A percentile compares a stretch with the other conserved stretches of the same genome.
Conservation (phyloP, 2,797 vertebrate species). For the Sus cebifrons region DNA sequence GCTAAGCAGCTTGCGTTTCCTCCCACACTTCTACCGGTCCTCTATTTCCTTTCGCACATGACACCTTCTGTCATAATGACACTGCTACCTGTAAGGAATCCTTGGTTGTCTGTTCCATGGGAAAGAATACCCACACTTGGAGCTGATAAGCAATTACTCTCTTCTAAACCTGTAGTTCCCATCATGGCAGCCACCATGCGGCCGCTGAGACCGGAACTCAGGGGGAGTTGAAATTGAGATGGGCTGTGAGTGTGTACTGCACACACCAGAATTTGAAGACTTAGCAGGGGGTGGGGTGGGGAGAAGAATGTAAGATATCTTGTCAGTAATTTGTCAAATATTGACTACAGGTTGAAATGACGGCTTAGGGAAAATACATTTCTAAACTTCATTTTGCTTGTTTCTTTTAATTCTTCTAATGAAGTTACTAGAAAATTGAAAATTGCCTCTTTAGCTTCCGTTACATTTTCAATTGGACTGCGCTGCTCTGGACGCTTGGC, state of each 20-base stretch:
- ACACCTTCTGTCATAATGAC: background rate
- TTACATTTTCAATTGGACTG: background rate
- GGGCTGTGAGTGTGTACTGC: background rate
- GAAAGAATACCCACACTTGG: background rate
- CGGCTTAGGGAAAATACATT: slow-evolving; percentile 7
- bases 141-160: background rate
- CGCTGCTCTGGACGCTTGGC: background rate
- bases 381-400: background rate
- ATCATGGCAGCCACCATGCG: background rate
- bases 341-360: background rate
- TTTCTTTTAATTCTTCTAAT: slow-evolving; percentile 20
- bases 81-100: background rate
- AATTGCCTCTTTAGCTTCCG: background rate
- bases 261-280: background rate
- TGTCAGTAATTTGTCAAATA: background rate
- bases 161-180: background rate
- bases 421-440: background rate
- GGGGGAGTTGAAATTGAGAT: background rate
- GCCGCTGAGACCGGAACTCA: background rate
- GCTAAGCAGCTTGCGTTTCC: background rate
- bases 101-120: background rate
- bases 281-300: background rate
- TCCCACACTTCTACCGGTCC: background rate
- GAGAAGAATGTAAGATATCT: background rate
- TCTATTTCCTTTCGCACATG: background rate